phyloP scores from a whole-genome alignment of 2,113 vertebrate genomes.

The Pseudolaguvia tuberculata region DNA sequence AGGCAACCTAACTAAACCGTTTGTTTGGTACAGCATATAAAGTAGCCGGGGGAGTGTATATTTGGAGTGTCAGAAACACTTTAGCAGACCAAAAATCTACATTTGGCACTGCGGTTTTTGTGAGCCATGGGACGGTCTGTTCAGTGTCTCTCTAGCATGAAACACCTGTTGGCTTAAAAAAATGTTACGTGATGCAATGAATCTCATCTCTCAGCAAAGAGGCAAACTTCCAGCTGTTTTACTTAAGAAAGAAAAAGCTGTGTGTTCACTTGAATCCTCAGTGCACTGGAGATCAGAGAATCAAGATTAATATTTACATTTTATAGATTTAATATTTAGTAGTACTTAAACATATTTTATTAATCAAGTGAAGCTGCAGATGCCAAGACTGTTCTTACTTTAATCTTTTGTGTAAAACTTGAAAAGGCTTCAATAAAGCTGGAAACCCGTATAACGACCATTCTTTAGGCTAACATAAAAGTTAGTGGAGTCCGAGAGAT shows the following conservation, averaged over 20 bases:
- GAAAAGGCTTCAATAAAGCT: slow-evolving; percentile 27
- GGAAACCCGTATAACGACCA: slow-evolving; percentile 22
- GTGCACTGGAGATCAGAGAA: slow-evolving; percentile 1
- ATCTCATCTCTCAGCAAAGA: slow-evolving; percentile 44
- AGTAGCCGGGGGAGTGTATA: slow-evolving; percentile 52
- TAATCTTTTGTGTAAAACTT: slow-evolving; percentile 34
- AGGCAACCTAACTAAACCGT: slow-evolving; percentile 9
- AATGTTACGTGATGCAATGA: slow-evolving; percentile 41
- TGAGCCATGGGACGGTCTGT: slow-evolving; percentile 56
- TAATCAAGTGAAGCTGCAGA: slow-evolving; percentile 16
- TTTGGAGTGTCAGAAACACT: slow-evolving; percentile 70
- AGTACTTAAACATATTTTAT: slow-evolving; percentile 21
- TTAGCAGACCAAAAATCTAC: slow-evolving; percentile 59
- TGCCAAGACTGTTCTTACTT: slow-evolving; percentile 10
- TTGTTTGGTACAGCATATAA: slow-evolving; percentile 27
- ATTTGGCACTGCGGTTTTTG: slow-evolving; percentile 56
- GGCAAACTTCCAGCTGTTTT: slow-evolving; percentile 51
- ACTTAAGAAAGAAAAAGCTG: slow-evolving; percentile 24
- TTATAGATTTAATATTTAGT: slow-evolving; percentile 16
- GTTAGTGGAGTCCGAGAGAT: slow-evolving; percentile 3
- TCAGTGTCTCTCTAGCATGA: slow-evolving; percentile 60
- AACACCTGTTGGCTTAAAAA: slow-evolving; percentile 70
- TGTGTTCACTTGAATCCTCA: slow-evolving; percentile 50
- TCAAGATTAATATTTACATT: too few relatives aligned
- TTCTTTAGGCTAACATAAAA: slow-evolving; percentile 24